Conservation (phyloP, 2,113 vertebrate genomes). For the Alaudala cheleensis region DNA sequence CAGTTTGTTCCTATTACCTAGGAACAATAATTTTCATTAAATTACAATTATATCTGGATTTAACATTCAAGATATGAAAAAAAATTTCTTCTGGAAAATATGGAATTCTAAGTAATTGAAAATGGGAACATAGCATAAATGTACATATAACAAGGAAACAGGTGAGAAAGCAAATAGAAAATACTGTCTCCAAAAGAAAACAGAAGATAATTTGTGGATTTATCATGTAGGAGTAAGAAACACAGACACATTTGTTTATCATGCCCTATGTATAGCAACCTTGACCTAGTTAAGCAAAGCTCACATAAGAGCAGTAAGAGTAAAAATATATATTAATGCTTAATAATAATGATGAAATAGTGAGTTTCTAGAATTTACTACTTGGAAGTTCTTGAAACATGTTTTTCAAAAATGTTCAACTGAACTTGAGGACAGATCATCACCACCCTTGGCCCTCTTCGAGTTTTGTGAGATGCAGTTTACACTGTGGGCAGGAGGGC, state of each 20-base stretch:
- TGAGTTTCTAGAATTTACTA: background rate
- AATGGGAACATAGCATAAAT: background rate
- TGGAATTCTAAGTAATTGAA: background rate
- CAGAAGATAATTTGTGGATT: background rate
- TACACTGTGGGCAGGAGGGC: fast-evolving
- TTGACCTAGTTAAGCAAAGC: background rate
- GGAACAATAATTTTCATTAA: background rate
- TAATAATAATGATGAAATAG: background rate
- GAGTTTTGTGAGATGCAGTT: background rate
- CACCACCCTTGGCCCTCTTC: too few species aligned
- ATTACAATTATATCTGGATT: background rate
- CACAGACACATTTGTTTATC: background rate
- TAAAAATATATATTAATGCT: background rate
- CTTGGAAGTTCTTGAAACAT: background rate
- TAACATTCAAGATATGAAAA: background rate
- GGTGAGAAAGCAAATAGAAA: background rate
- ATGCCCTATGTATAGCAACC: background rate
- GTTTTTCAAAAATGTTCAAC: background rate
- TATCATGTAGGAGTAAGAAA: background rate
- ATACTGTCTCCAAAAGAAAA: background rate
- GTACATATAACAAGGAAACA: background rate
- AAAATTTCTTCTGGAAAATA: background rate
- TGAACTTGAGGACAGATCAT: background rate
- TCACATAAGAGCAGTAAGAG: background rate
- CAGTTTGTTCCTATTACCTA: background rate